A percentile compares a stretch with the other conserved stretches of the same genome.
These are phyloP conservation scores for Phoxinus dragarum DNA, from an alignment of 2,797 vertebrate species.

Conservation along the genomic window DNA sequence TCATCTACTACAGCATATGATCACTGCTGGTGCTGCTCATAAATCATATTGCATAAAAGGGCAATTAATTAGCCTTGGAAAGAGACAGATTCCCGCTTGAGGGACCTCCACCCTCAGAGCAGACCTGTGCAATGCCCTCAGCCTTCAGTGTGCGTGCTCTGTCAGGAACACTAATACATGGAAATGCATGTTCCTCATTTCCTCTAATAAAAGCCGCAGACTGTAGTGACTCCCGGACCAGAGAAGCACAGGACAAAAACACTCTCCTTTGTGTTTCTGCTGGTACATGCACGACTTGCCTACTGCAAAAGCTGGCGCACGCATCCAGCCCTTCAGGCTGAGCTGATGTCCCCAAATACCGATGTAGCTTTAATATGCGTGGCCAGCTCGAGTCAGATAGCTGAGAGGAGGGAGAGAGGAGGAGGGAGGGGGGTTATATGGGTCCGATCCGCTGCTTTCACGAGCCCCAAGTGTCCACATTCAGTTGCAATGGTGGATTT, in stretches of 20 bases:
- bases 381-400: constrained; percentile 49
- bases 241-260: constrained; percentile 37
- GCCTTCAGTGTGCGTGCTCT: constrained; percentile 68
- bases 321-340: constrained; percentile 3
- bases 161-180: constrained; percentile 65
- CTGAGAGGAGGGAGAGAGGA: constrained; percentile 40
- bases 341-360: constrained; percentile 49
- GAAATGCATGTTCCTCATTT: constrained; percentile 67
- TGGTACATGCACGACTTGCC: constrained; percentile 23
- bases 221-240: constrained; percentile 29
- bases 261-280: constrained; percentile 51
- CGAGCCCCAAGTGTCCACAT: constrained; percentile 62
- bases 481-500: constrained; percentile 63
- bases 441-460: constrained; percentile 53
- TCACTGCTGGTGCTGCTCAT: constrained; percentile 24
- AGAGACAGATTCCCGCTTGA: constrained; percentile 51
- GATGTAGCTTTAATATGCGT: constrained; percentile 51
- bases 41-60: constrained; percentile 35
- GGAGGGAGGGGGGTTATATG: constrained; percentile 33
- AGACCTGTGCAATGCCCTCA: constrained; percentile 71
- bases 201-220: constrained; percentile 58
- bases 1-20: constrained; percentile 33
- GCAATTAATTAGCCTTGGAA: constrained; percentile 43
- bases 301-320: constrained; percentile 25
- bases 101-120: constrained; percentile 71